Base-by-base conservation (phyloP, 2,888 invertebrate species). In the Nomada hirtipes region DNA sequence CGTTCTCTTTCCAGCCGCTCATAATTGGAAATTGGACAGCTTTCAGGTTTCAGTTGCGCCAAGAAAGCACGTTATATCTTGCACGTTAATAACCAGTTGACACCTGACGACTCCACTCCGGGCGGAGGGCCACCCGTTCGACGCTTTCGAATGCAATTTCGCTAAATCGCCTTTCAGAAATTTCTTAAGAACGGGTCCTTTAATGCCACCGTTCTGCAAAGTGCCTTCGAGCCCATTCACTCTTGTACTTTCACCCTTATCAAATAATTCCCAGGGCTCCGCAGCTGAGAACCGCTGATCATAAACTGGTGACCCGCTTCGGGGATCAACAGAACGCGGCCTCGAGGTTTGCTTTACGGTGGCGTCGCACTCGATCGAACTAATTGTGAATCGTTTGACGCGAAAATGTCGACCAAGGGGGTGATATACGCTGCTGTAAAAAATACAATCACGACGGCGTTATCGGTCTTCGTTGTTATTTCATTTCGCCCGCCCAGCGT, bases 381-480 rank as follows among this genome's bases (percentile, higher is more conserved):
- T 61, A 71, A 76, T 76, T 75, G 59, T 44, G 57, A 69, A 74
- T 50, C 59, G 69, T 29, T 59, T 29, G 53, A 70, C 47, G 18
- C 61, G 36, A 53, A 71, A 76, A 63, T 47, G 44, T 61, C 71
- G 44, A 15, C 61, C 18, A 15, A 1, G 70, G 44, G 15, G 15
- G 44, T 4, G 47, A 20, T n/a, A 29, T 50, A 52, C 29, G 29
- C 29, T 13, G 71, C 61, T 53, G 36, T 23, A 71, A 71, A 71
- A 76, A 71, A 61, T 59, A 50, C 59, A 50, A 75, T 75, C 29
- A 61, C 52, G 42, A 36, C 4, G 11, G 36, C 52, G 69, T 42
- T 68, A 74, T 74, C n/a, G 15, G 52, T 2, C 57, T 55, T 29
- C 26, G 57, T 53, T 61, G 71, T 71, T 63, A 47, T 71, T 76